Conservation (phyloP, 2,113 vertebrate genomes). For the Vicugna pacos region DNA sequence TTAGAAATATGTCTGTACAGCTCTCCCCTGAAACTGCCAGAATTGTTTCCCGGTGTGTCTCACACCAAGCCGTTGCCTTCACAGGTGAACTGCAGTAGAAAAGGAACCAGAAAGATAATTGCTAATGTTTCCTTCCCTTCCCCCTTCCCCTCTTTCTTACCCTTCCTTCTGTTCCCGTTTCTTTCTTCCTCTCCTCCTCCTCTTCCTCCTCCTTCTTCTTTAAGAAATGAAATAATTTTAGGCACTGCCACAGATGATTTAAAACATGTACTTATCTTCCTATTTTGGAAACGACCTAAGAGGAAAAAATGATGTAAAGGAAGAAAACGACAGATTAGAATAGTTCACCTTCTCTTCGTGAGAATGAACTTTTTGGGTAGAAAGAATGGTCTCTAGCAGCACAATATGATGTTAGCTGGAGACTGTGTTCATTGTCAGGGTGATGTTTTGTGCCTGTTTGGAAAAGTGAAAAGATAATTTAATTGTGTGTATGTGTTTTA, state of each 20-base stretch:
- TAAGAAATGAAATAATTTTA: conserved; percentile 78
- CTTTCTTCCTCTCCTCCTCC: neutral
- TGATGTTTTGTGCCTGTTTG: neutral
- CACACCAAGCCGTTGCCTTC: neutral
- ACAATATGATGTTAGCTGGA: neutral
- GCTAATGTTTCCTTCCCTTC: neutral
- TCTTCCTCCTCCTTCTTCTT: conserved; percentile 17
- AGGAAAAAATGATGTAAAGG: conserved; percentile 62
- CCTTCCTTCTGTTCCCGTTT: neutral
- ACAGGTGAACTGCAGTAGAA: neutral
- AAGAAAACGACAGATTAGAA: conserved; percentile 49
- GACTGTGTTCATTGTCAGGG: neutral
- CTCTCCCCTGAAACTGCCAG: neutral
- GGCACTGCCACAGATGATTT: conserved; percentile 62
- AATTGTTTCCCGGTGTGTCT: neutral
- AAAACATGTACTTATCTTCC: conserved; percentile 71
- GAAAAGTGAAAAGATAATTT: neutral
- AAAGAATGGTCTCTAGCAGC: neutral
- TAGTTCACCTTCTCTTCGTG: neutral
- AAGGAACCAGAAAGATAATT: neutral
- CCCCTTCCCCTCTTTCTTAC: neutral
- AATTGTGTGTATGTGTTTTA: neutral
- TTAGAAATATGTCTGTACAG: neutral
- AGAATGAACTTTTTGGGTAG: neutral
- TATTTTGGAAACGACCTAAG: conserved; percentile 63